Conservation (phyloP, 2,797 vertebrate genomes). For the Syngnathus acus region DNA sequence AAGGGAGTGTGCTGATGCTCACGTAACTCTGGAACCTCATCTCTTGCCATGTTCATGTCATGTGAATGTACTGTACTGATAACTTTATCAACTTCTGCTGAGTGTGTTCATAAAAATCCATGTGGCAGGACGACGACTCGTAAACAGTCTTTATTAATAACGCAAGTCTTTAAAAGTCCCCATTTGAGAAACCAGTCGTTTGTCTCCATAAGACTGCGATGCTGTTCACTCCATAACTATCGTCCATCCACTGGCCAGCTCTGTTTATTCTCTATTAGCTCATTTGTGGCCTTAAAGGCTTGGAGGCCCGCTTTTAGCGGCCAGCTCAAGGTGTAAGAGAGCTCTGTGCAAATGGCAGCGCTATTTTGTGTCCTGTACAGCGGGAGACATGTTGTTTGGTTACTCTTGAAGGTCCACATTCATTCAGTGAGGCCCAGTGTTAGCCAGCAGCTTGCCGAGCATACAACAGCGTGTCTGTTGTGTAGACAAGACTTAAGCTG, state of each 20-base stretch:
- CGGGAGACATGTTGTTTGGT: conserved; percentile 24
- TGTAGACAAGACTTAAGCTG: conserved; percentile 50
- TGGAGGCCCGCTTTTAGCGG: conserved; percentile 40
- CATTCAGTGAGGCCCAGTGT: conserved; percentile 59
- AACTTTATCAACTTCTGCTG: conserved; percentile 35
- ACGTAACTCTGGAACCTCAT: conserved; percentile 46
- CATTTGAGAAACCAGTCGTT: conserved; percentile 31
- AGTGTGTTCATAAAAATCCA: conserved; percentile 14
- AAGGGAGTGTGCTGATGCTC: conserved; percentile 30
- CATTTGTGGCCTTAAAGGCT: conserved; percentile 54
- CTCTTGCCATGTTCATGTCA: conserved; percentile 34
- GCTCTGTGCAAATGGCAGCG: conserved; percentile 30
- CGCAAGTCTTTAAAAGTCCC: conserved; percentile 36
- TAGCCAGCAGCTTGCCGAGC: conserved; percentile 47
- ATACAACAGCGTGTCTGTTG: conserved; percentile 66
- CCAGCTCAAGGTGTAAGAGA: conserved; percentile 28
- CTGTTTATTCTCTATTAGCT: conserved; percentile 54
- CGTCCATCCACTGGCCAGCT: conserved; percentile 25
- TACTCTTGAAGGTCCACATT: conserved; percentile 69
- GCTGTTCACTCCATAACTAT: conserved; percentile 42
- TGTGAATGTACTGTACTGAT: conserved; percentile 46
- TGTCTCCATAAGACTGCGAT: conserved; percentile 41
- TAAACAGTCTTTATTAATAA: conserved; percentile 64
- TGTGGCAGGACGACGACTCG: conserved; percentile 35
- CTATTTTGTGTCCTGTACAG: conserved; percentile 11